Evolutionary conservation across 2,888 invertebrate genomes (phyloP).

Genomic region (Conomelus anceps): DNA sequence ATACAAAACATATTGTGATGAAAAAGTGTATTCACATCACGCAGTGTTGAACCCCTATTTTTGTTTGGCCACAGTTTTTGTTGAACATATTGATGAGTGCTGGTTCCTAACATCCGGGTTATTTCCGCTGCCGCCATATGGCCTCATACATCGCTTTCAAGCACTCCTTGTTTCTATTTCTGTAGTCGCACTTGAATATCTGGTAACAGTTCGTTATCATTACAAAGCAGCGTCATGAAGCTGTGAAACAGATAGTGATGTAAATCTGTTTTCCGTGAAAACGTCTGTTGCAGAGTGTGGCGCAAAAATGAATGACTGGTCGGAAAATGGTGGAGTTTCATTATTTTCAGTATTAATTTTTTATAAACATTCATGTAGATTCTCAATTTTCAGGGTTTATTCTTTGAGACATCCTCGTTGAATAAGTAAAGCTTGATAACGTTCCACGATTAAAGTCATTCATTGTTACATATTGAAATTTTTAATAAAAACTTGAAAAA

Average conservation of each 20-base stretch:
- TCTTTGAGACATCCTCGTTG: too few species aligned
- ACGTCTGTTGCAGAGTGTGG: neutral
- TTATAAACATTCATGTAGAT: neutral
- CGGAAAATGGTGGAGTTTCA: neutral
- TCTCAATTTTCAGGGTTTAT: too few species aligned
- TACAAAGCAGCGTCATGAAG: neutral
- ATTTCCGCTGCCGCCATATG: neutral
- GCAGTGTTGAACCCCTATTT: neutral
- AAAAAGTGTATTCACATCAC: too few species aligned
- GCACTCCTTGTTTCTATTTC: neutral
- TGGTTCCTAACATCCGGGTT: neutral
- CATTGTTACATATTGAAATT: too few species aligned
- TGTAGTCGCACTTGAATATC: neutral
- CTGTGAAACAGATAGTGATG: neutral
- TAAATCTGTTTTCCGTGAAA: neutral
- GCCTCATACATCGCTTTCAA: neutral
- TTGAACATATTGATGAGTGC: neutral
- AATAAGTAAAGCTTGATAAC: too few species aligned
- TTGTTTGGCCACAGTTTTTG: neutral
- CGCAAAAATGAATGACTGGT: neutral
- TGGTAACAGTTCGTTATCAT: neutral
- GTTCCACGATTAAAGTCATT: too few species aligned
- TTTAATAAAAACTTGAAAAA: too few species aligned
- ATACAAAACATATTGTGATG: too few species aligned
- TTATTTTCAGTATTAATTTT: neutral